These are phyloP conservation scores for Cynopterus sphinx DNA, from an alignment of 2,797 vertebrate genomes.

Conservation along the genomic window DNA sequence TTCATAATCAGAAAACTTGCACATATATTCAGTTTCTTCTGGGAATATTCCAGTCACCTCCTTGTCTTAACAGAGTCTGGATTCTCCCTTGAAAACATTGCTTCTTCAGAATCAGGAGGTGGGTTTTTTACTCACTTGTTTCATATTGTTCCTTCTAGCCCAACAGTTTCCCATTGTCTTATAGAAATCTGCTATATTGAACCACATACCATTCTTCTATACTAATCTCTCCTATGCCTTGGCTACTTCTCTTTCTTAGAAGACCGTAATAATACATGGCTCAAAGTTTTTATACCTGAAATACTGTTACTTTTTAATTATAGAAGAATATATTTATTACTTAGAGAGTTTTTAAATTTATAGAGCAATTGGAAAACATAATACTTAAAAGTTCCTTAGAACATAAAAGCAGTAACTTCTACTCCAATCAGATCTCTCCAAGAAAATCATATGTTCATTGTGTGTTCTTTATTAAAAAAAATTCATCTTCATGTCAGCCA, in stretches of 20 bases:
- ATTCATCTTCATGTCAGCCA: conserved; percentile 46
- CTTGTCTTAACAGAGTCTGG: neutral
- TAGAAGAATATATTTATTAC: neutral
- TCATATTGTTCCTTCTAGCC: neutral
- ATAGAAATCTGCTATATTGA: neutral
- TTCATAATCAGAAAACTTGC: neutral
- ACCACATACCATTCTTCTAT: neutral
- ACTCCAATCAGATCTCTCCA: neutral
- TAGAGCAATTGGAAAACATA: neutral
- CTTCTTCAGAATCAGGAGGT: neutral
- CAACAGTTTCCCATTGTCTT: neutral
- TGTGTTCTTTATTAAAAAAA: neutral
- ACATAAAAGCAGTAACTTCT: neutral
- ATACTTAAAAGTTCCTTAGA: conserved; percentile 25
- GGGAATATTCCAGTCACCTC: neutral
- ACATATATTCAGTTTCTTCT: neutral
- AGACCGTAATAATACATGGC: neutral
- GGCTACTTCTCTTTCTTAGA: neutral
- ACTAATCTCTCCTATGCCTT: neutral
- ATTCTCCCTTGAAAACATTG: no score
- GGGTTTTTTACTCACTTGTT: neutral
- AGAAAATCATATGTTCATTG: neutral
- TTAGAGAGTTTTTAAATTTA: neutral
- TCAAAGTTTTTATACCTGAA: neutral
- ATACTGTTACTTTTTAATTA: neutral